These are phyloP conservation scores for Phallusia fumigata DNA, from an alignment of 23 tunicate species.

Conservation along the genomic window DNA sequence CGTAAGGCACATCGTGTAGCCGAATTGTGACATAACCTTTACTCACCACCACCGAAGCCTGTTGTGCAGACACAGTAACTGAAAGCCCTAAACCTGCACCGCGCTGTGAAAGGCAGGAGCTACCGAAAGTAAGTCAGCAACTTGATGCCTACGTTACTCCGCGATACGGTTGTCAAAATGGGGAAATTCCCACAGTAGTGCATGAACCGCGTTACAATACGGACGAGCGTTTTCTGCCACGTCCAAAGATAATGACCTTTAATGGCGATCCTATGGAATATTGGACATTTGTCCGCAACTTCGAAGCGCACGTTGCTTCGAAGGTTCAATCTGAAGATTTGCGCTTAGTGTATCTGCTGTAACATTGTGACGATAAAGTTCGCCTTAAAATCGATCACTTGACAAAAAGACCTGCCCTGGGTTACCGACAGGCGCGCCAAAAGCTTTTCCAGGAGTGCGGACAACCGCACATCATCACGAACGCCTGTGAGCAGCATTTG, in stretches of 20 bases:
- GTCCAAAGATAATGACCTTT: not conserved
- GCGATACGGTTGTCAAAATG: not conserved
- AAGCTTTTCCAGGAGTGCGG: constrained; percentile 12
- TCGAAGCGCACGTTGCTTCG: constrained; percentile 4
- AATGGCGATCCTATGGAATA: constrained; percentile 17
- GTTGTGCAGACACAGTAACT: not conserved
- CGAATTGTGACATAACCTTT: not conserved
- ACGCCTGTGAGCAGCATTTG: constrained; percentile 18
- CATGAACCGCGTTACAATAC: not conserved
- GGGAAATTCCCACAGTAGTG: not conserved
- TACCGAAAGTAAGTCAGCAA: not conserved
- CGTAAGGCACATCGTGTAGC: not conserved
- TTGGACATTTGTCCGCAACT: not conserved
- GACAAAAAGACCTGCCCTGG: not conserved
- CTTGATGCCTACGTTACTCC: not conserved
- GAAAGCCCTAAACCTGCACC: not conserved
- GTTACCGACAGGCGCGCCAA: constrained; percentile 17
- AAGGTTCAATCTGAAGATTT: not conserved
- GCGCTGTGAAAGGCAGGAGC: not conserved
- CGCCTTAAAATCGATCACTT: constrained; percentile 5
- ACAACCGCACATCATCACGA: constrained; percentile 15
- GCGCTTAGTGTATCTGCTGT: constrained; percentile 15
- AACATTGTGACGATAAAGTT: not conserved
- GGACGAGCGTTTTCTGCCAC: constrained; percentile 9
- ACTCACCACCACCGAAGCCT: not conserved